These are phyloP conservation scores for Noctua janthe DNA, from an alignment of 2,888 invertebrate species.

Conservation along the genomic window DNA sequence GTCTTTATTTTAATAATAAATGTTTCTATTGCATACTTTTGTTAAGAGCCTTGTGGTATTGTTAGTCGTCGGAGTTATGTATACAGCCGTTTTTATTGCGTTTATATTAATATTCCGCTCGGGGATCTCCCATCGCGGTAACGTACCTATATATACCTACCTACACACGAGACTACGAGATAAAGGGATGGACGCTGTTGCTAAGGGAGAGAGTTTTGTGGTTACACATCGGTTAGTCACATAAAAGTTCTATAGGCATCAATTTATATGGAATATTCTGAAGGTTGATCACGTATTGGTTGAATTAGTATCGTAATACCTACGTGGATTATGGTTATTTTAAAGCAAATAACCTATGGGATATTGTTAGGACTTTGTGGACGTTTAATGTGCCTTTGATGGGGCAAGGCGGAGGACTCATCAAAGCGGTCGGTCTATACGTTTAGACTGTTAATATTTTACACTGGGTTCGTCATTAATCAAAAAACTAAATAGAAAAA, in stretches of 20 bases:
- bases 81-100: slow-evolving; percentile 33
- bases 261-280: too few species aligned
- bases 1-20: too few species aligned
- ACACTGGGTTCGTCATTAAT: neutral
- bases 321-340: too few species aligned
- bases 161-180: neutral
- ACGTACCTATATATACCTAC: neutral
- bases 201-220: slow-evolving; percentile 1
- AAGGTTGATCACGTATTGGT: too few species aligned
- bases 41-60: slow-evolving; percentile 1
- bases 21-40: too few species aligned
- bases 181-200: slow-evolving; percentile 5
- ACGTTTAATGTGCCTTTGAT: too few species aligned
- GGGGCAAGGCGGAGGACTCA: too few species aligned
- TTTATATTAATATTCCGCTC: slow-evolving; percentile 42
- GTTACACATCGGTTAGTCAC: neutral
- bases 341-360: too few species aligned
- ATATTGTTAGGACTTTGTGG: too few species aligned
- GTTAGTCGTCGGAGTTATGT: slow-evolving; percentile 25
- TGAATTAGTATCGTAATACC: too few species aligned
- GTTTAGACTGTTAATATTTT: slow-evolving; percentile 3
- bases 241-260: neutral
- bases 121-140: neutral
- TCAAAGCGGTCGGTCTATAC: too few species aligned
- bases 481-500: neutral